phyloP scores from a whole-genome alignment of 2,113 vertebrate genomes.

The Percopsis transmontana region DNA sequence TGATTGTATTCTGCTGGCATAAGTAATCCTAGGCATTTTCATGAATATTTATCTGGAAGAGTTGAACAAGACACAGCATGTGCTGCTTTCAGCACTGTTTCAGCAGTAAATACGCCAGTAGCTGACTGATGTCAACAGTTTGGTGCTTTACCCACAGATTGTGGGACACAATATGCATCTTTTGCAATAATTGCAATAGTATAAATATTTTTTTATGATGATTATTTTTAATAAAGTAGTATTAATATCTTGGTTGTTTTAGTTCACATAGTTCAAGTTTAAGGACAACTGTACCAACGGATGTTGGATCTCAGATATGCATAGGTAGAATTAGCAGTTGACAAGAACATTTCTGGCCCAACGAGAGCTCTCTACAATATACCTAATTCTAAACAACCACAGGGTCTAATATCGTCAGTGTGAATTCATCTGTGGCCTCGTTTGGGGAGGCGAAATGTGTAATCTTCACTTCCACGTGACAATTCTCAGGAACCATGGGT shows the following conservation, averaged over 20 bases:
- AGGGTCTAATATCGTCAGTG: conserved; percentile 9
- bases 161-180: conserved; percentile 38
- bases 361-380: background rate
- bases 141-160: conserved; percentile 58
- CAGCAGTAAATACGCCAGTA: conserved; percentile 36
- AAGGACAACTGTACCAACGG: too few species aligned
- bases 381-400: conserved; percentile 14
- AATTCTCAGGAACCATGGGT: conserved; percentile 44
- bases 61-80: conserved; percentile 37
- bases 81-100: conserved; percentile 22
- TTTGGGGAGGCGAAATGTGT: conserved; percentile 65
- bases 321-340: conserved; percentile 45
- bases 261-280: too few species aligned
- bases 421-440: conserved; percentile 43
- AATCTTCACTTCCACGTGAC: conserved; percentile 74
- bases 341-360: conserved; percentile 25
- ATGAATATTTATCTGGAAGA: conserved; percentile 53
- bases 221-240: too few species aligned
- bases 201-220: too few species aligned
- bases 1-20: conserved; percentile 33
- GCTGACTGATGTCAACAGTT: conserved; percentile 35
- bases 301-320: too few species aligned
- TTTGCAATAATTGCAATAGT: too few species aligned
- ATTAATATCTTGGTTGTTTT: too few species aligned
- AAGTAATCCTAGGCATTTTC: conserved; percentile 32